Evolutionary conservation across 2,888 invertebrate genomes (phyloP), one percentile per base, ranked within the genome.

Genomic region (Odontomyia ornata): DNA sequence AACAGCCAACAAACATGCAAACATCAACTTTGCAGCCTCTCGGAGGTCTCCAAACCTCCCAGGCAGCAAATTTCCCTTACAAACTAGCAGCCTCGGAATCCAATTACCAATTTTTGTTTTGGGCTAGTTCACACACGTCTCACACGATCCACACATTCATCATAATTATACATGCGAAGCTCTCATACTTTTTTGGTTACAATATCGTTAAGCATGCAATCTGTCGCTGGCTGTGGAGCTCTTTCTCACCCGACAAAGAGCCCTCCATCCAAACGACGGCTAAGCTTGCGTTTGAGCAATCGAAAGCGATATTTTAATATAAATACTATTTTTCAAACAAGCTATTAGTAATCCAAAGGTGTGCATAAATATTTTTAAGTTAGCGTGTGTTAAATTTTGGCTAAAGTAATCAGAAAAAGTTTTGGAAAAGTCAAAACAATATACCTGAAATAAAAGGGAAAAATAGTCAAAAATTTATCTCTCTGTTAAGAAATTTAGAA

Each of bases 361-460:
- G 69, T 46, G 69, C 69, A 47, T 36, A 36, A 69, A 69, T 25
- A 69, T 69, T n/a, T 36, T 69, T 47, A 46, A 69, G 36, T 65
- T 65, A 65, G 25, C 30, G 69, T 25, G 30, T 18, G 23, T 73
- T 73, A 73, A 60, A 57, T 36, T 23, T 73, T 57, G 36, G 71
- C 43, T 73, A 73, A 13, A 57, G 23, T 36, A 28, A 36, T 73
- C 73, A 73, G 43, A 60, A 73, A 36, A 73, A 57, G 18, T 73
- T 57, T 57, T 73, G 5, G 23, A 57, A 57, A 73, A 73, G 57
- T 73, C 57, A 60, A 73, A 72, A 73, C 23, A 73, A 73, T 69
- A 73, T 57, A 73, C 73, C 73, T 73, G 73, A 73, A 73, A 72
- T 72, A 72, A 72, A 73, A 73, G 57, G 57, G 36, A 36, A 52